Percentiles rank a stretch among this genome's conserved stretches.
These are phyloP conservation scores for Perdix hodgsoniae DNA, from an alignment of 2,797 vertebrate genomes.

Conservation along the genomic window DNA sequence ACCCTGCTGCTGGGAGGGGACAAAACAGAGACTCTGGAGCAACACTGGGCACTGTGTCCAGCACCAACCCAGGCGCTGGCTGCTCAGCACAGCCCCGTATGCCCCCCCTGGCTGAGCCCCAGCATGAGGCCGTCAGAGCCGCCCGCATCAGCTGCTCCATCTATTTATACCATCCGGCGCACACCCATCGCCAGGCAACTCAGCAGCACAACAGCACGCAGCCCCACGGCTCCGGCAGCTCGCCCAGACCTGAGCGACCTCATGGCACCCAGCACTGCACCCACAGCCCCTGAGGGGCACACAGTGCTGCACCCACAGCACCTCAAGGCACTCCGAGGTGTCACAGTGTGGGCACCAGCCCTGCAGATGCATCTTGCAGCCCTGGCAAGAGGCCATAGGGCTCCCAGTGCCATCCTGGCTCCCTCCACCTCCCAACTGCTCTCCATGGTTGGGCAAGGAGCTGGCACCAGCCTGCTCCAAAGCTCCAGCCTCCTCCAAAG, in stretches of 20 bases:
- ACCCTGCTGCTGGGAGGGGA: neutral
- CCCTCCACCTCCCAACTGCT: neutral
- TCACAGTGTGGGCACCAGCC: rapidly evolving
- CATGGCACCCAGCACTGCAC: neutral
- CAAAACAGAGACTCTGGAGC: neutral
- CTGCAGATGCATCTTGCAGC: neutral
- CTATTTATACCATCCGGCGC: constrained; percentile 70
- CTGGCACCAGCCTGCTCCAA: neutral
- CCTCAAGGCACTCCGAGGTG: neutral
- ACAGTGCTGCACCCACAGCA: neutral
- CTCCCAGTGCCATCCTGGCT: neutral
- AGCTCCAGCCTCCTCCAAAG: constrained; percentile 40
- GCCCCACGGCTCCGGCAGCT: neutral
- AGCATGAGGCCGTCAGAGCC: neutral
- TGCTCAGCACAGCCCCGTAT: neutral
- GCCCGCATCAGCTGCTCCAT: constrained; percentile 54
- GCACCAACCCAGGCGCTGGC: neutral
- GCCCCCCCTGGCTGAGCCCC: constrained; percentile 21
- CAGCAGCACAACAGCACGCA: constrained; percentile 78
- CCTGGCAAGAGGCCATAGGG: constrained; percentile 10
- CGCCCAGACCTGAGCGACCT: constrained; percentile 17
- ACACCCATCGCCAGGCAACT: constrained; percentile 76
- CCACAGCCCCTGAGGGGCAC: rapidly evolving
- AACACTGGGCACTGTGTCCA: rapidly evolving
- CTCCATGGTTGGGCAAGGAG: neutral